These are phyloP conservation scores for Trissonchulus latispiculum DNA, from an alignment of 2,888 invertebrate species.

Conservation along the genomic window DNA sequence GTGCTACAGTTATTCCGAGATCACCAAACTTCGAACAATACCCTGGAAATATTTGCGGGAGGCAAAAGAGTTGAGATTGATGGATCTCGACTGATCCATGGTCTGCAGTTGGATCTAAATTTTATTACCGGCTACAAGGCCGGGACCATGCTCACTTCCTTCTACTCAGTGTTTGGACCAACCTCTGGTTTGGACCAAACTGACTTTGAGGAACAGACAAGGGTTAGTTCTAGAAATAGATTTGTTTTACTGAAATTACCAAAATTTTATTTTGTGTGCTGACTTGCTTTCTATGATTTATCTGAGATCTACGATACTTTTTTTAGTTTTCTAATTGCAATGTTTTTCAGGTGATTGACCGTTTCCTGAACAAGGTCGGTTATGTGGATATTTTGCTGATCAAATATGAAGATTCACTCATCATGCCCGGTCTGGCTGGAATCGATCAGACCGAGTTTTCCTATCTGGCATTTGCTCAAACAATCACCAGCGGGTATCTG, in stretches of 20 bases:
- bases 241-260: no score
- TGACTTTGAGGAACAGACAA: neutral
- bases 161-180: neutral
- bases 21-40: neutral
- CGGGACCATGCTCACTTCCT: neutral
- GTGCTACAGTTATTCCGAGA: neutral
- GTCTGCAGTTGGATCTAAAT: neutral
- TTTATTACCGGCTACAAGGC: neutral
- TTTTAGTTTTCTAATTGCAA: no score
- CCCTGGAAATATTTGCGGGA: neutral
- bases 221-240: neutral
- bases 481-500: neutral
- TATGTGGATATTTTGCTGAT: neutral
- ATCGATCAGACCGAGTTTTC: neutral
- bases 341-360: neutral
- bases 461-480: neutral
- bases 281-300: neutral
- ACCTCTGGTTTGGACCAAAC: neutral
- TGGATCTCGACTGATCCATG: neutral
- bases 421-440: neutral
- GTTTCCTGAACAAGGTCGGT: neutral
- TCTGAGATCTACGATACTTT: neutral
- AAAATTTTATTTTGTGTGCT: no score
- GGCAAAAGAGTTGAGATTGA: neutral
- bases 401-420: neutral